A percentile compares a stretch with the other conserved stretches of the same genome.
Conservation (phyloP, 2,888 invertebrate genomes). For the Trichacis sp. region DNA sequence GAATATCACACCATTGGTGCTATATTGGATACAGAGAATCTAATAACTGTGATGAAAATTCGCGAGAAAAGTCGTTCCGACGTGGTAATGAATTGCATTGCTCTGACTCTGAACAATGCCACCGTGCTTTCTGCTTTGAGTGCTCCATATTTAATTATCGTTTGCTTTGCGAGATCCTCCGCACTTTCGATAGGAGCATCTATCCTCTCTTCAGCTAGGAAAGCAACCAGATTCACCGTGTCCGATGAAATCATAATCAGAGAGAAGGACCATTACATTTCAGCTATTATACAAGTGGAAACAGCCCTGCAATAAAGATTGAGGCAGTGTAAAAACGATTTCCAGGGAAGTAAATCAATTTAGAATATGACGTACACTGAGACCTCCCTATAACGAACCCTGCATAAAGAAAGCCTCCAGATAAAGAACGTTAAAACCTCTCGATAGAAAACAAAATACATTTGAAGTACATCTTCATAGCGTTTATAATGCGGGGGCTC, state of each 20-base stretch:
- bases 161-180: conserved; percentile 92
- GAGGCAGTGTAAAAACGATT: conserved; percentile 22
- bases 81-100: neutral
- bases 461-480: no score
- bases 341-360: neutral
- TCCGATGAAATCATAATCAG: conserved; percentile 93
- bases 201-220: conserved; percentile 90
- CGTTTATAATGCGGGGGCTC: no score
- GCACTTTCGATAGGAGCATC: conserved; percentile 90
- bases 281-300: conserved; percentile 88
- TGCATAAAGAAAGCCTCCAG: no score
- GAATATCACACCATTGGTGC: no score
- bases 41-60: neutral
- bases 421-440: no score
- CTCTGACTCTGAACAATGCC: conserved; percentile 86
- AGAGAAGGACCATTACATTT: conserved; percentile 95
- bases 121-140: conserved; percentile 89
- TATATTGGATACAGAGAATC: no score
- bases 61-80: neutral
- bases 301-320: conserved; percentile 76
- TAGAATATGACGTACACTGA: no score
- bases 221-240: conserved; percentile 94
- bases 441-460: no score
- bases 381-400: no score
- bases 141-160: conserved; percentile 96